Evolutionary conservation across 2,888 invertebrate species (phyloP).

Genomic region (Drosophila paramelanica): DNA sequence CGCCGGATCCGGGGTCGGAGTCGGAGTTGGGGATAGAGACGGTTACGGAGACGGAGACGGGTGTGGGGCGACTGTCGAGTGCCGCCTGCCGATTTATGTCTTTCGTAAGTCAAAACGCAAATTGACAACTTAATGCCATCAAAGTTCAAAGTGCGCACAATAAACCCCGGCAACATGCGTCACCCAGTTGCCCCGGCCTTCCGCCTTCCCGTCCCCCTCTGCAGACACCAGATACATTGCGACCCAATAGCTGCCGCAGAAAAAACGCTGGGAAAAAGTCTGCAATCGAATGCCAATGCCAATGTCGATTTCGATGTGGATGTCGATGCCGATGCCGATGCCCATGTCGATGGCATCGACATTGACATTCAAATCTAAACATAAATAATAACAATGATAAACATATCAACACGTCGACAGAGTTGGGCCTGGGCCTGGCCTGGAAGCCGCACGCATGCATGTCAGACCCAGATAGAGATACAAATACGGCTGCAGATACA

Average conservation of each 20-base stretch:
- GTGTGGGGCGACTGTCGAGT: background rate
- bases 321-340: conserved; percentile 18
- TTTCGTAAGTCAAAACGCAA: conserved; percentile 70
- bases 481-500: conserved; percentile 21
- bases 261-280: conserved; percentile 15
- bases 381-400: conserved; percentile 82
- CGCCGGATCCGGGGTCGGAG: conserved; percentile 5
- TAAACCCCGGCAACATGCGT: conserved; percentile 44
- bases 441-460: conserved; percentile 49
- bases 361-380: conserved; percentile 82
- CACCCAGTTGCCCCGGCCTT: conserved; percentile 6
- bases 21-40: background rate
- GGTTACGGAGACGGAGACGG: conserved; percentile 1
- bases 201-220: background rate
- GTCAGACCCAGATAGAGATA: conserved; percentile 27
- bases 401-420: conserved; percentile 76
- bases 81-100: conserved; percentile 47
- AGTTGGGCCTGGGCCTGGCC: conserved; percentile 35
- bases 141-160: conserved; percentile 77
- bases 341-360: conserved; percentile 50
- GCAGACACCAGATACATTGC: background rate
- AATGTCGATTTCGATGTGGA: conserved; percentile 26
- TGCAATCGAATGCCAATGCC: conserved; percentile 34
- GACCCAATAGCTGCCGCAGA: conserved; percentile 1
- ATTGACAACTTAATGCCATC: conserved; percentile 80